Evolutionary conservation across 2,888 invertebrate genomes (phyloP), one percentile per base, ranked within the genome.

Genomic region (Amblyteles armatorius): DNA sequence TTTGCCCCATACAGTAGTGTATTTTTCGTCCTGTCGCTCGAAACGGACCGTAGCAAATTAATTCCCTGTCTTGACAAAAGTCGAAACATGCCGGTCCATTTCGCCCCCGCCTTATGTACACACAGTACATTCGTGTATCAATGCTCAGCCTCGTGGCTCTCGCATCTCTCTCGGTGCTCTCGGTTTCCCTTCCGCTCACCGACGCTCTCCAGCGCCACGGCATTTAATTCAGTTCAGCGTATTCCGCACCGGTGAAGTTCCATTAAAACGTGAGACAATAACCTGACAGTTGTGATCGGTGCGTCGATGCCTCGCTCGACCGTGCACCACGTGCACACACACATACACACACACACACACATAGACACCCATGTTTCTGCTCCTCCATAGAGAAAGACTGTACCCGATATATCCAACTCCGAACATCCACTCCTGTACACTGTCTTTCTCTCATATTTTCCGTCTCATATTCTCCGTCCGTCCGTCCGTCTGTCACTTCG

Each of bases 241-340:
- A 91, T 92, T 90, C 90, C 91, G 90, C 90, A 88, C 89, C 88
- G 89, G 87, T 90, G 91, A 90, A 92, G 92, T 92, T 93, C 92
- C 91, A 92, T 92, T 93, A 93, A 93, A 92, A 92, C 90, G 88
- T 90, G 92, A 92, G 93, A 93, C 93, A 93, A 93, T 93, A 92
- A 93, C 91, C 89, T 92, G 93, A 92, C 93, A 93, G 92, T 90
- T 93, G 89, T 91, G 93, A 93, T 93, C 92, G 91, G 91, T 91
- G 89, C 88, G 89, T 89, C 90, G 87, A 86, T 87, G 88, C 83
- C 77, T 74, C 79, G 73, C 80, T 77, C 73, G 63, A 72, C 67
- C 79, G 71, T 79, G 63, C 52, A 52, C 44, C 48, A 44, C 29
- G 13, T 48, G 63, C 52, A 52, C 29, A 65, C 40, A 50, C 16